phyloP scores from a whole-genome alignment of 2,113 vertebrate genomes.

The Peromyscus maniculatus region DNA sequence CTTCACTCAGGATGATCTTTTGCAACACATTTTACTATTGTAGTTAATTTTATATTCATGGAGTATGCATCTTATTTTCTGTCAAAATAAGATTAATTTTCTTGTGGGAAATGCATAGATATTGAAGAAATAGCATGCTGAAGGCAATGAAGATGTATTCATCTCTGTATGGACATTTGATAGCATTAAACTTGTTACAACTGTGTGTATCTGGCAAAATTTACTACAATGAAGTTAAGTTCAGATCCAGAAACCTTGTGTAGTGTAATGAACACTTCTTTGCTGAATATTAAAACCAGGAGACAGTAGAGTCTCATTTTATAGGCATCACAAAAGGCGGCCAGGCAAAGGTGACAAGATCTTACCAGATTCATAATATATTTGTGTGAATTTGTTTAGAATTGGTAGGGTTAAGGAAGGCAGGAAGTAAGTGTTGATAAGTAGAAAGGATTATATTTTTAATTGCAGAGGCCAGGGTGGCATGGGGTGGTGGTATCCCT shows the following conservation, averaged over 20 bases:
- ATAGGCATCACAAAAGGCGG: neutral
- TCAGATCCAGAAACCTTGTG: neutral
- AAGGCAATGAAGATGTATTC: neutral
- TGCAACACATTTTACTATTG: neutral
- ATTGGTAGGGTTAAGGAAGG: neutral
- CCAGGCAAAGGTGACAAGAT: neutral
- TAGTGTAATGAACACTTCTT: neutral
- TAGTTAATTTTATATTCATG: neutral
- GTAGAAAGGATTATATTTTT: neutral
- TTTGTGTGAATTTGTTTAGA: fast-evolving
- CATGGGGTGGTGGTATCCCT: neutral
- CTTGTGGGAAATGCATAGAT: neutral
- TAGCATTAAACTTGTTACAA: neutral
- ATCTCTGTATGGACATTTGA: neutral
- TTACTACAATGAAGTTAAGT: neutral
- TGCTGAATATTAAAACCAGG: neutral
- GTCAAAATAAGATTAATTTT: neutral
- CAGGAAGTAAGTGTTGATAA: neutral
- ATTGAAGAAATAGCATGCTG: neutral
- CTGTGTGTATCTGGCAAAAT: neutral
- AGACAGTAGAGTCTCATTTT: neutral
- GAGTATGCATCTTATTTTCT: neutral
- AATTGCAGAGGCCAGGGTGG: neutral
- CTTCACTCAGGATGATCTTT: no score
- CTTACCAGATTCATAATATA: neutral